phyloP scores from a whole-genome alignment of 1,140 invertebrate species.

The Aethina tumida region DNA sequence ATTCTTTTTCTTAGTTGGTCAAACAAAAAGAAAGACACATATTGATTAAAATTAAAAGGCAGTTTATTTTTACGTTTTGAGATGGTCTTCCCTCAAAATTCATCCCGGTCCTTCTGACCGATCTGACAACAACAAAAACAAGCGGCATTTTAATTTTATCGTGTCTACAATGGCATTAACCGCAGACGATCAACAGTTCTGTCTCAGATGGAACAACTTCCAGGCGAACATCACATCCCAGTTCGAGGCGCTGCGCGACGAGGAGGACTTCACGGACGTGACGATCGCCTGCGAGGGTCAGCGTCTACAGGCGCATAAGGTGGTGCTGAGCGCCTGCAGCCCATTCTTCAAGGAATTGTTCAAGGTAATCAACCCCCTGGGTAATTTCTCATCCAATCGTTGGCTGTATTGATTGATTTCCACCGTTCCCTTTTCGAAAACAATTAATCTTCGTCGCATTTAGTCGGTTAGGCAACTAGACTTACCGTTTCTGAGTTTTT shows the following conservation, averaged over 20 bases:
- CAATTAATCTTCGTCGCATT: background rate
- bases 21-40: conserved; percentile 27
- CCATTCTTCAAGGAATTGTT: conserved; percentile 74
- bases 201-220: conserved; percentile 89
- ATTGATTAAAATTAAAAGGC: conserved; percentile 32
- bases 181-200: conserved; percentile 70
- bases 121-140: background rate
- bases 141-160: conserved; percentile 9
- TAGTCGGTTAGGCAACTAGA: conserved; percentile 19
- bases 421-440: no score
- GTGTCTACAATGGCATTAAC: conserved; percentile 39
- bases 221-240: conserved; percentile 77
- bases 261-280: conserved; percentile 75
- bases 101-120: conserved; percentile 1
- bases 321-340: conserved; percentile 69
- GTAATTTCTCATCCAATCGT: background rate
- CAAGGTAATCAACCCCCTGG: conserved; percentile 47
- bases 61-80: conserved; percentile 29
- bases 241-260: conserved; percentile 66
- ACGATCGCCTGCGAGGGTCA: conserved; percentile 71
- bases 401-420: background rate
- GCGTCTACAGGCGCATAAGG: conserved; percentile 67
- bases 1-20: conserved; percentile 32
- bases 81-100: conserved; percentile 15
- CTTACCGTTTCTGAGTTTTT: conserved; percentile 30